Conservation (phyloP, 2,113 vertebrate species). For the Erythrocebus patas region DNA sequence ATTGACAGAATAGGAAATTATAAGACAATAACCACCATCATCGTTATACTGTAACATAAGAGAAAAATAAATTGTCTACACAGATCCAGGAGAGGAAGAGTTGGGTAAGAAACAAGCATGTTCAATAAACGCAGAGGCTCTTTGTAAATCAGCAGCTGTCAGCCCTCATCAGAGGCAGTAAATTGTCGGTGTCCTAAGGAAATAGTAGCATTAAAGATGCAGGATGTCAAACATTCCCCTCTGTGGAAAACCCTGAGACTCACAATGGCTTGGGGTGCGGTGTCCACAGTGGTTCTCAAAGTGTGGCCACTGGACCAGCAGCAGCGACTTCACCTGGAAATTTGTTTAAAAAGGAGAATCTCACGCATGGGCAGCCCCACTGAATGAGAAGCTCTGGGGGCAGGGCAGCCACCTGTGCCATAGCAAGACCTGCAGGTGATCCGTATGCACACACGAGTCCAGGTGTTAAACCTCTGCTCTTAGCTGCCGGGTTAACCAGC, state of each 20-base stretch:
- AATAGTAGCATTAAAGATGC: background rate
- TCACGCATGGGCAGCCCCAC: background rate
- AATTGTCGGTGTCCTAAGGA: background rate
- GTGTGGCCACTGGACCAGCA: background rate
- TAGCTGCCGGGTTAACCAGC: background rate
- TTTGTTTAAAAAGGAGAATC: background rate
- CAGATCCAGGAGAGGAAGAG: background rate
- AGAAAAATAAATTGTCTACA: background rate
- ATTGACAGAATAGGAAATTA: background rate
- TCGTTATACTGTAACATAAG: accelerated
- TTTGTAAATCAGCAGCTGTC: background rate
- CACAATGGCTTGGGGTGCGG: accelerated
- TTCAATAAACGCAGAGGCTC: background rate
- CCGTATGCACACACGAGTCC: background rate
- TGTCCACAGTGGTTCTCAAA: accelerated
- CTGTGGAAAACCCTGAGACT: too few species aligned
- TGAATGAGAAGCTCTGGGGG: background rate
- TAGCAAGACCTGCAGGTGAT: background rate
- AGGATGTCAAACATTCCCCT: accelerated
- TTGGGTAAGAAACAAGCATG: background rate
- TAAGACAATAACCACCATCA: background rate
- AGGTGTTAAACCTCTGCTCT: background rate
- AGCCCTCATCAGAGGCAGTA: background rate
- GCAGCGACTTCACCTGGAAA: background rate
- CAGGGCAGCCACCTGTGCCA: background rate